Evolutionary conservation across 2,797 vertebrate genomes (phyloP), one percentile per base, ranked within the genome.

Genomic region (Sphaeramia orbicularis): DNA sequence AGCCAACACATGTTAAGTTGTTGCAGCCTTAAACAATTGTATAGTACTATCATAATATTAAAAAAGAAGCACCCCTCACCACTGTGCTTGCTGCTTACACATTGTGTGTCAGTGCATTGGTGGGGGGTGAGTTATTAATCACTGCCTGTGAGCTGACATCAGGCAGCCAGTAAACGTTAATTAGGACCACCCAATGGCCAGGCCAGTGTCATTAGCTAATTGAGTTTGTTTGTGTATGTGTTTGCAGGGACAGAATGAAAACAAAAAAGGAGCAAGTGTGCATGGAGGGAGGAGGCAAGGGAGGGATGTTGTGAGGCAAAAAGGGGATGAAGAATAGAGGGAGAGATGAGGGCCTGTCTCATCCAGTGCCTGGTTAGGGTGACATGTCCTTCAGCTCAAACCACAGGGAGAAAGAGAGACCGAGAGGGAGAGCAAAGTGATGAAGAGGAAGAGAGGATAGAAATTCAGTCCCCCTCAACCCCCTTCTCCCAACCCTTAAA

Each of bases 121-220:
- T 81, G 52, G 65, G 57, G 76, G 63, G 65, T 12, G 48, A 75
- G 86, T 88, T 91, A 94, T 94, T 92, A 92, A 93, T 92, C 91
- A 91, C 78, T 87, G 87, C 86, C 76, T 89, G 89, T 91, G 83
- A 91, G 90, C 84, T 90, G 88, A 93, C 91, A 92, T 91, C 90
- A 92, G 91, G 86, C 87, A 91, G 90, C 88, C 90, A 89, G 89
- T 92, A 93, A 94, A 89, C 84, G 71, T 92, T 94, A 94, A 94
- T 93, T 93, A 92, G 91, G 91, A 88, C 89, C 88, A 90, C 90
- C 91, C 90, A 89, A 91, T 89, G 90, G 89, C 85, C 85, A 48
- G 86, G 81, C 87, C 85, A 86, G 78, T 91, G 90, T 93, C 92
- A 92, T 94, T 94, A 93, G 90, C 91, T 93, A 94, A 94, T 94